Conservation (phyloP, 2,113 vertebrate genomes). For the Thamnophis sirtalis region DNA sequence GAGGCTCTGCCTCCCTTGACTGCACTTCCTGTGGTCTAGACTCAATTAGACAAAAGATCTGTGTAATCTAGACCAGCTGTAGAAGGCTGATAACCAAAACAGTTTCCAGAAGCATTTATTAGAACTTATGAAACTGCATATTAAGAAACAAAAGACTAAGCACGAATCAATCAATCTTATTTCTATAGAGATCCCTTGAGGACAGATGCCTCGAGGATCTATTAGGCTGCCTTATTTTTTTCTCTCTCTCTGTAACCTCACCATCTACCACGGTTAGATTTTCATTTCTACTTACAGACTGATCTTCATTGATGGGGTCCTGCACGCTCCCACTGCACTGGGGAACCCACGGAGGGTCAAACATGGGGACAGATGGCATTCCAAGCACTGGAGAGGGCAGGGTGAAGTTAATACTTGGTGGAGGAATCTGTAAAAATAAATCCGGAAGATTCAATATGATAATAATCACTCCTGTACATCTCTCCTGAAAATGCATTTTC, state of each 20-base stretch:
- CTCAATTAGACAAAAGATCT: background rate
- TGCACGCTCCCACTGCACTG: constrained; percentile 94
- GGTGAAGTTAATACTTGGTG: constrained; percentile 98
- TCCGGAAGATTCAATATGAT: background rate
- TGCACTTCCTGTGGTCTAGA: too few species aligned
- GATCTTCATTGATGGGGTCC: constrained; percentile 96
- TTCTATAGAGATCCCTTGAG: background rate
- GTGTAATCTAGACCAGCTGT: background rate
- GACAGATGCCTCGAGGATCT: background rate
- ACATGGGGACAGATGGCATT: constrained; percentile 98
- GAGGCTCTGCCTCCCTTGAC: too few species aligned
- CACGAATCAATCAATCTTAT: background rate
- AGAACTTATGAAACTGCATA: background rate
- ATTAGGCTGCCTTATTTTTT: background rate
- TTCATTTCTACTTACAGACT: constrained; percentile 83
- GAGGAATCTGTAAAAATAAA: constrained; percentile 82
- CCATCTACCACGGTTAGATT: background rate
- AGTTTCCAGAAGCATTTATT: background rate
- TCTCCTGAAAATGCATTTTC: background rate
- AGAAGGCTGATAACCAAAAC: background rate
- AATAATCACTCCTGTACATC: background rate
- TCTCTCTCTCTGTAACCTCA: background rate
- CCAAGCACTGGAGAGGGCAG: constrained; percentile 95
- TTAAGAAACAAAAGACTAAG: background rate
- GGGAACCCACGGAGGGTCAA: constrained; percentile 97